Evolutionary conservation across 2,888 invertebrate species (phyloP), one percentile per base, ranked within the genome.

Genomic region (Rhagonycha lutea): DNA sequence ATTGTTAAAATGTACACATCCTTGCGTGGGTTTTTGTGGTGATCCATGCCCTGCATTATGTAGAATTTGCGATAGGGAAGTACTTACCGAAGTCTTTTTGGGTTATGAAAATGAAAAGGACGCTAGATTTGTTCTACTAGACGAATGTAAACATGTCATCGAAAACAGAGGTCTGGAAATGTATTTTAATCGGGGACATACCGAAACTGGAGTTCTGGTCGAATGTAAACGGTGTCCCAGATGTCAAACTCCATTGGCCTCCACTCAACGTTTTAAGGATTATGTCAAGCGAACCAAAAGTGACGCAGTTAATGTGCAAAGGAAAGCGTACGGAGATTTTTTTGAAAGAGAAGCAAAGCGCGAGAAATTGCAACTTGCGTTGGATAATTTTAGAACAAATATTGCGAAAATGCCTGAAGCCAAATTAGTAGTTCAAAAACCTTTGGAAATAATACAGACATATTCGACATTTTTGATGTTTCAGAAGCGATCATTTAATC

Each of bases 21-120:
- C 83, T 14, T 93, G 94, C 86, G 89, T 92, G 83, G 93, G 94
- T 12, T 89, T 93, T 69, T 94, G 94, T 87, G 93, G 93, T n/a
- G 94, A 94, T 85, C 89, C 89, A 10, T 94, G 94, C 85, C 92
- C 92, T 14, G 85, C 85, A 47, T 82, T 91, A 70, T 94, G 94
- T 86, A 85, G 88, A 26, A 68, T 84, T 14, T 94, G 94, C 86
- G 81, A 90, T 74, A 87, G 89, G 14, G 89, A 89, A 9, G 81
- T 86, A 77, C 88, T 90, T 83, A 89, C 81, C 10, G 81, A 83
- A 11, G 81, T 89, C 11, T 85, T 90, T 47, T 88, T 90, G 80
- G 89, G 90, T 7, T 4, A 63, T 2, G 63, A 63, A 83, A 89
- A 90, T 86, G 91, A 91, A 9, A 88, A 89, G 3, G 89, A 90